Evolutionary conservation across 2,888 invertebrate genomes (phyloP).

Genomic region (Acrobasis suavella): DNA sequence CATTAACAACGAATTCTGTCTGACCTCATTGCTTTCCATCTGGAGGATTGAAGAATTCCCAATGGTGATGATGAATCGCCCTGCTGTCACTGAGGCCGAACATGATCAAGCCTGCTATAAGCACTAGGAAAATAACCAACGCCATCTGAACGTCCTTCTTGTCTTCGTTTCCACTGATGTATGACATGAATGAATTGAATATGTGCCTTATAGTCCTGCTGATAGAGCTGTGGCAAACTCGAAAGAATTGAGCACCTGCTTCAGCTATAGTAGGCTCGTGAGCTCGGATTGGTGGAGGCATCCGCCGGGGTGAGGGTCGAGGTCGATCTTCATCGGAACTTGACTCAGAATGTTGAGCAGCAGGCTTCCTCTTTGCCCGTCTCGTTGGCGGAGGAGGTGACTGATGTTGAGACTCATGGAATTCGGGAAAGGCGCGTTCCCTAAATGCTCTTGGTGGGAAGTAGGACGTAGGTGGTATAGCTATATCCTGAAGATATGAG

Average conservation of each 20-base stretch:
- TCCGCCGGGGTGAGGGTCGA: constrained; percentile 65
- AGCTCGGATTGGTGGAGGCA: constrained; percentile 62
- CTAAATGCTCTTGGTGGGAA: constrained; percentile 68
- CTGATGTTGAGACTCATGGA: constrained; percentile 59
- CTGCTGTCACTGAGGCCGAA: constrained; percentile 87
- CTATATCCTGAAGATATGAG: constrained; percentile 79
- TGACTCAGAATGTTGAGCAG: constrained; percentile 70
- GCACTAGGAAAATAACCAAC: constrained; percentile 88
- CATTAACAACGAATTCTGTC: constrained; percentile 5
- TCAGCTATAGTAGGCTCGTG: constrained; percentile 87
- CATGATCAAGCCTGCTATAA: constrained; percentile 90
- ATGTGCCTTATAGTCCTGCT: constrained; percentile 86
- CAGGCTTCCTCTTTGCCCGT: constrained; percentile 71
- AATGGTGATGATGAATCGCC: constrained; percentile 90
- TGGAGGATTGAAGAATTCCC: constrained; percentile 94
- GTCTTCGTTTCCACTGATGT: constrained; percentile 84
- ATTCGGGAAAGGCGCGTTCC: constrained; percentile 61
- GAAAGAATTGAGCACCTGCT: constrained; percentile 86
- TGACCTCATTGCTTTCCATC: constrained; percentile 73
- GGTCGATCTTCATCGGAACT: constrained; percentile 78
- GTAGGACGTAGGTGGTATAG: constrained; percentile 73
- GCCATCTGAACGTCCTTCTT: constrained; percentile 89
- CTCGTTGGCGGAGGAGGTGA: constrained; percentile 72
- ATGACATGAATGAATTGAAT: constrained; percentile 84
- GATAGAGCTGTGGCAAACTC: constrained; percentile 86